These are phyloP conservation scores for Blastobasis adustella DNA, from an alignment of 2,888 invertebrate genomes.

Conservation along the genomic window DNA sequence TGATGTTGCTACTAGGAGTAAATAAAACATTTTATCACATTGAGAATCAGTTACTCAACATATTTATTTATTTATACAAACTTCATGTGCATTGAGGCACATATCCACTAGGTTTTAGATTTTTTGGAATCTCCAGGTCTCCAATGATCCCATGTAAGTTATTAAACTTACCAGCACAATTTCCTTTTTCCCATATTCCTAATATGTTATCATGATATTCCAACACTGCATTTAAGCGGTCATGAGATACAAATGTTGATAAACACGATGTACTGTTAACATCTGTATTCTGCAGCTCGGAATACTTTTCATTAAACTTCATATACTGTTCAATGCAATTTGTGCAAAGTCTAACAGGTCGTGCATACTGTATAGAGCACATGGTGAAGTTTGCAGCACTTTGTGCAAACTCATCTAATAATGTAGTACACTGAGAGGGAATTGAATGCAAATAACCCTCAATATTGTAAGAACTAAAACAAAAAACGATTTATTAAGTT, in stretches of 20 bases:
- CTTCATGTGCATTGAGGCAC: no score
- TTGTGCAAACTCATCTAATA: constrained; percentile 64
- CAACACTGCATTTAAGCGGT: constrained; percentile 76
- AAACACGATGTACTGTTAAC: constrained; percentile 75
- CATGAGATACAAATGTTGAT: constrained; percentile 74
- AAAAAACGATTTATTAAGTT: constrained; percentile 1
- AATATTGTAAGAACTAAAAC: constrained; percentile 27
- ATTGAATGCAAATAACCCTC: constrained; percentile 20
- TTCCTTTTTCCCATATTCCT: constrained; percentile 76
- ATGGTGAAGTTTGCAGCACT: constrained; percentile 73
- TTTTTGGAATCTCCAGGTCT: no score
- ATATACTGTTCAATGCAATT: constrained; percentile 73
- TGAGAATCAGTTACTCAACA: no score
- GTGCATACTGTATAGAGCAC: constrained; percentile 75
- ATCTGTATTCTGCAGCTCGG: constrained; percentile 54
- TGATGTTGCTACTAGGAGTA: no score
- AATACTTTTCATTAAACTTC: constrained; percentile 62
- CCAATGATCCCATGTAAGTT: no score
- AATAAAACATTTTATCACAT: no score
- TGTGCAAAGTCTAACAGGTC: constrained; percentile 77
- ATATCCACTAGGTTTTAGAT: no score
- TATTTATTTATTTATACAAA: no score
- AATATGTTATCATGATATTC: constrained; percentile 71
- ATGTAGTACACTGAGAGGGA: constrained; percentile 35
- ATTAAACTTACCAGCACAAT: constrained; percentile 73